Percentiles rank a stretch among this genome's conserved stretches.
phyloP scores from a whole-genome alignment of 2,113 vertebrate species.

The Piaya cayana region DNA sequence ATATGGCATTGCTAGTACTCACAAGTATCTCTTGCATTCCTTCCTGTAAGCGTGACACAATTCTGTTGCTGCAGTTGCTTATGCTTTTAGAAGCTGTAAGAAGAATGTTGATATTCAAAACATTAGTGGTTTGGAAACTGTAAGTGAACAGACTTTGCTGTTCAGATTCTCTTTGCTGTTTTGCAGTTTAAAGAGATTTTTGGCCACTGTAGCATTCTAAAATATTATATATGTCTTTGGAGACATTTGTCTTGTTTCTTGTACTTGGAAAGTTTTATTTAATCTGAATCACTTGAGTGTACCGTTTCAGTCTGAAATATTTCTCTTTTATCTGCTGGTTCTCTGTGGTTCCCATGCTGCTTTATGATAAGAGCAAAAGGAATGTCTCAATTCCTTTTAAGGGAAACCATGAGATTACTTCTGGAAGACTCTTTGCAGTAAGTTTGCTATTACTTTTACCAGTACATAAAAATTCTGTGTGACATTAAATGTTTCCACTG shows the following conservation, averaged over 20 bases:
- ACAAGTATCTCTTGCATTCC: not conserved
- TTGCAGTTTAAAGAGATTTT: not conserved
- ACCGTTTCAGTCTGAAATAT: constrained; percentile 1
- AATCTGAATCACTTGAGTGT: not conserved
- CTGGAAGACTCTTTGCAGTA: not conserved
- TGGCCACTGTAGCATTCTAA: not conserved
- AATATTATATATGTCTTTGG: not conserved
- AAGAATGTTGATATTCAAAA: not conserved
- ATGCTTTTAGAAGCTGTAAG: not conserved
- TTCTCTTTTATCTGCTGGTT: not conserved
- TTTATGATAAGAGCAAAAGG: constrained; percentile 3
- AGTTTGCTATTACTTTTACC: not conserved
- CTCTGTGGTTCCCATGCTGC: constrained; percentile 20
- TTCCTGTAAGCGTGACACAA: not conserved
- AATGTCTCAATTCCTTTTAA: constrained; percentile 43
- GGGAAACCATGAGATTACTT: constrained; percentile 6
- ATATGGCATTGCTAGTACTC: not conserved
- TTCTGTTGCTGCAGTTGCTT: not conserved
- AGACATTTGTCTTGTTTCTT: not conserved
- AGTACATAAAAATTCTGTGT: not conserved
- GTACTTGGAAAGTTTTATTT: not conserved
- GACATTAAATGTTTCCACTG: not conserved
- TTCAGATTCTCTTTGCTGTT: not conserved
- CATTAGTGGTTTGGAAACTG: not conserved
- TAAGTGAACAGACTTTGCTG: not conserved